Conservation (phyloP, 2,888 invertebrate species). For the Crematogaster levior region DNA sequence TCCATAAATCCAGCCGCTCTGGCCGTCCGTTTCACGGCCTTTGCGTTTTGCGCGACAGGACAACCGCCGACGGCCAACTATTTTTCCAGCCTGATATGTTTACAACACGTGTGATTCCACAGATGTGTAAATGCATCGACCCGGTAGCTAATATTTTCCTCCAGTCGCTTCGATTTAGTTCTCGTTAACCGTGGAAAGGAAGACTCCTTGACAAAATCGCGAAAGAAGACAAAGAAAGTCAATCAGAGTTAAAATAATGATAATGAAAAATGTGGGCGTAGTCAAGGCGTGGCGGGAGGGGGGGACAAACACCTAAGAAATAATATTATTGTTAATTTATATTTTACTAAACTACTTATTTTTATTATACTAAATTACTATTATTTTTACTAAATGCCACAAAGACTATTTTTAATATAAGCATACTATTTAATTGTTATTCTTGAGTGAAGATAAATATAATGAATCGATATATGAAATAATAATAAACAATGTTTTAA, state of each 20-base stretch:
- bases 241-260: background rate
- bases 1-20: conserved; percentile 45
- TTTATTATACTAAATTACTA: too few relatives aligned
- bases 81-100: conserved; percentile 44
- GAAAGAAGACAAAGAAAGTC: background rate
- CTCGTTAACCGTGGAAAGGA: background rate
- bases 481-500: too few relatives aligned
- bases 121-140: background rate
- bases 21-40: conserved; percentile 71
- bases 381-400: too few relatives aligned
- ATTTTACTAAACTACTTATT: too few relatives aligned
- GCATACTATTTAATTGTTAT: too few relatives aligned
- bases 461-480: too few relatives aligned
- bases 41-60: conserved; percentile 73
- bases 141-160: background rate
- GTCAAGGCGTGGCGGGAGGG: too few relatives aligned
- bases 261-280: too few relatives aligned
- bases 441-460: too few relatives aligned
- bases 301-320: too few relatives aligned
- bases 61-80: conserved; percentile 71
- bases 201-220: background rate
- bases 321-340: too few relatives aligned
- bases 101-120: conserved; percentile 25
- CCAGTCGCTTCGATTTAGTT: background rate
- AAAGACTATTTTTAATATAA: too few relatives aligned